Base-by-base conservation (phyloP, 2,888 invertebrate genomes). In the Tetheella fluctuosa region DNA sequence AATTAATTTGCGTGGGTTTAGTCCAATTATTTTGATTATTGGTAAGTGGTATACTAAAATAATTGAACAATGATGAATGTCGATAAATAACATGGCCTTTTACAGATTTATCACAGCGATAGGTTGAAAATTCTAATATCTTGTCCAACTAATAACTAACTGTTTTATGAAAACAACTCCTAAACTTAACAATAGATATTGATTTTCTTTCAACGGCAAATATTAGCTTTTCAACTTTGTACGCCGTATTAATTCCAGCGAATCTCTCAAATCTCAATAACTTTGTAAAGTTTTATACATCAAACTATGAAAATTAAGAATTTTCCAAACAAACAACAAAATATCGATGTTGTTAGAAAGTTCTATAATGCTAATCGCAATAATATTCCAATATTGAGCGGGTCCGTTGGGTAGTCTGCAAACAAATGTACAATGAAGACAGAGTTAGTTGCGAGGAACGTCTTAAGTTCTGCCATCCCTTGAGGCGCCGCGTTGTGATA, bases 391-490 rank as follows among this genome's bases (percentile, higher is more conserved):
- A 71, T 73, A 74, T 64, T 74, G 55, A 69, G 64, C 63, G 58
- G 23, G 48, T 62, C 70, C 67, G 65, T 17, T 53, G 62, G 64
- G 73, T 66, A 68, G 65, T 67, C 61, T 58, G 63, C 77, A 74
- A 79, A 77, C 73, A 74, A 68, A 64, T 67, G 73, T 79, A 70
- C 77, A 77, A 76, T 76, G 72, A 75, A 80, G 71, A 73, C 68
- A 52, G 73, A 74, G 73, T 73, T 77, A 73, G 76, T 71, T 73
- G 68, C 62, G 59, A 61, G 53, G 55, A 57, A 69, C 55, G 37
- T 55, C 55, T 69, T 69, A 68, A 74, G 70, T 75, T 75, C 64
- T 62, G 57, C 63, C 62, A 58, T 71, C 67, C 67, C 65, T 62
- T 61, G 68, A 69, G 71, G 23, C 10, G 1, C 20, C 62, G 59